Evolutionary conservation across 2,113 vertebrate genomes (phyloP), one percentile per base, ranked within the genome.

Genomic region (Nanorana parkeri): DNA sequence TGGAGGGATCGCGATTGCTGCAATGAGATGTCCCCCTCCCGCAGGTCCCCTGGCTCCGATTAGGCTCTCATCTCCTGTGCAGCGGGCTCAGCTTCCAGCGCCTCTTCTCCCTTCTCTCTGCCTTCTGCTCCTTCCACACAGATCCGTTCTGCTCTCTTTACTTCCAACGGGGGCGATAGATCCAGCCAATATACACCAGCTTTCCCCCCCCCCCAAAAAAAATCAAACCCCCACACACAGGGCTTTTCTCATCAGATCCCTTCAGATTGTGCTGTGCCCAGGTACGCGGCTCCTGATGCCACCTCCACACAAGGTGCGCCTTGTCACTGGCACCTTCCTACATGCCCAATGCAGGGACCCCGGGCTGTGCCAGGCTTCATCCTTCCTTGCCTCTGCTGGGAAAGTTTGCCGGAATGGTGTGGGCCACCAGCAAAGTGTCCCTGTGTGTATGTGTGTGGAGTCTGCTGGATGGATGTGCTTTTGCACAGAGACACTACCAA

Each of bases 381-480:
- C 60, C 17, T n/a, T 52, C 15, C 10, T 17, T 23, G 41, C 63
- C 47, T 21, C 26, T 52, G n/a, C n/a, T n/a, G 10, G 58, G 23
- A 69, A 89, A 91, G 89, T 91, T 89, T 88, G 85, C 86, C 77
- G 90, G 78, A 84, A 86, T 84, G 69, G 82, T 64, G 87, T 81
- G 10, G 84, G 86, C 61, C 86, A 79, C 83, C 77, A 79, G 72
- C 84, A 76, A 26, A 61, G 68, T 36, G 11, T 51, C 60, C 28
- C 0, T 71, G 54, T n/a, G n/a, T n/a, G n/a, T n/a, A n/a, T 51
- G 68, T 52, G 68, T 47, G 68, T 54, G 67, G 23, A 64, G 79
- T 29, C 15, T 64, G n/a, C 6, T 23, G 28, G 47, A 28, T 52
- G 56, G 80, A n/a, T n/a, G n/a, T n/a, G n/a, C n/a, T n/a, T n/a